Conservation (phyloP, 2,888 invertebrate species). For the Aromia moschata region DNA sequence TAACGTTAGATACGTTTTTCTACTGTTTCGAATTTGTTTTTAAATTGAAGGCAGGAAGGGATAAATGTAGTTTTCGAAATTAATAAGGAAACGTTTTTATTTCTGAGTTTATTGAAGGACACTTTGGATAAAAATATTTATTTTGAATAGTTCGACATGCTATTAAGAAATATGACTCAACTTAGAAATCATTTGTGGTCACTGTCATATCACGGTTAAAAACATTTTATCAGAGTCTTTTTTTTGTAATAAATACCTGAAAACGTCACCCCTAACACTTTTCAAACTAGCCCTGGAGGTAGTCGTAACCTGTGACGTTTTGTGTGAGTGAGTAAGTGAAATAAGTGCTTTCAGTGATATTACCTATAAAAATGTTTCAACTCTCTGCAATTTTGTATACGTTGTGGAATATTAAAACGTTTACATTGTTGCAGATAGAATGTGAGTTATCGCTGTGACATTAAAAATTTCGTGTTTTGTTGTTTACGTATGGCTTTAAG, state of each 20-base stretch:
- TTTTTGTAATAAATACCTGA: no score
- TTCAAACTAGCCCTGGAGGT: conserved; percentile 7
- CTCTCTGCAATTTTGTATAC: conserved; percentile 17
- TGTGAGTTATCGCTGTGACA: conserved; percentile 12
- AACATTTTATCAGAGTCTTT: background rate
- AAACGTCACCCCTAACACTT: conserved; percentile 7
- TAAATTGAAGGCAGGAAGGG: no score
- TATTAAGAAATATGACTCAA: no score
- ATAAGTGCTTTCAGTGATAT: conserved; percentile 19
- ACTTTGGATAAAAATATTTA: no score
- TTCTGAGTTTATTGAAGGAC: no score
- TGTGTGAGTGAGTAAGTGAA: conserved; percentile 4
- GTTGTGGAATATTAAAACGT: conserved; percentile 18
- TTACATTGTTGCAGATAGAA: conserved; percentile 13
- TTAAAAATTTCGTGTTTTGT: conserved; percentile 12
- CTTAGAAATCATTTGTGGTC: background rate
- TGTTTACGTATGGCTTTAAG: conserved; percentile 6
- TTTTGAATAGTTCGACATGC: no score
- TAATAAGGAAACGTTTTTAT: no score
- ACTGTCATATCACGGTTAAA: background rate
- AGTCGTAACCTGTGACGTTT: conserved; percentile 5
- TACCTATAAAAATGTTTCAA: conserved; percentile 22
- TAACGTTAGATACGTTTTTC: no score
- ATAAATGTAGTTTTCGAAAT: no score
- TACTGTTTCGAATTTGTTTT: no score